Base-by-base conservation (phyloP, 2,888 invertebrate species). In the Oligia strigilis region DNA sequence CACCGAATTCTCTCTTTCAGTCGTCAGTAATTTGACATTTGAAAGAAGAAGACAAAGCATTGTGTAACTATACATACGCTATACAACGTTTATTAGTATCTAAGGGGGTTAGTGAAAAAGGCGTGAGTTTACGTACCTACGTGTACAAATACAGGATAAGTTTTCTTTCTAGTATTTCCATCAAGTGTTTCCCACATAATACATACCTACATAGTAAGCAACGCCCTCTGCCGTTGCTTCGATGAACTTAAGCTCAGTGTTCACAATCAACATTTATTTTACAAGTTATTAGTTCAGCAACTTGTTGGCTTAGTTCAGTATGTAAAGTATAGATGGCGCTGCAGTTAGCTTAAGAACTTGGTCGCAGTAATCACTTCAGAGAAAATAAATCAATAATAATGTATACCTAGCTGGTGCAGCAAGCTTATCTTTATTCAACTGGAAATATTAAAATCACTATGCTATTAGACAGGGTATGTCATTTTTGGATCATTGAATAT, bases 281-380 rank as follows among this genome's bases (percentile, higher is more conserved):
- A 40, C 46, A 81, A 67, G 67, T 74, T 80, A 58, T 17, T 17
- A 17, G 46, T 67, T 29, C 5, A 43, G 52, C 8, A 66, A 65
- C 23, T 58, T 43, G 58, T 75, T 60, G 6, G 11, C 29, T 36
- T 60, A 75, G 65, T 85, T 80, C 69, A 6, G 1, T 64, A 36
- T 36, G 13, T 55, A 3, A 55, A 73, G 49, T 80, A 74, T 55
- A 85, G 85, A 80, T 85, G 85, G 80, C 64, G 82, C 65, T 82
- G 58, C 0, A 52, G 14, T 67, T 64, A 0, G 0, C 5, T 55
- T 13, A 2, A 46, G 1, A 60, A 60, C n/a, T 19, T 19, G 5
- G 29, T 8, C 6, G 17, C 2, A 55, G 0, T 49, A 4, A 17
- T 19, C 0, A 13, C 46, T 60, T 36, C n/a, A 19, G 58, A 60